Conservation (phyloP, 2,113 vertebrate genomes). For the Oryzias curvinotus region DNA sequence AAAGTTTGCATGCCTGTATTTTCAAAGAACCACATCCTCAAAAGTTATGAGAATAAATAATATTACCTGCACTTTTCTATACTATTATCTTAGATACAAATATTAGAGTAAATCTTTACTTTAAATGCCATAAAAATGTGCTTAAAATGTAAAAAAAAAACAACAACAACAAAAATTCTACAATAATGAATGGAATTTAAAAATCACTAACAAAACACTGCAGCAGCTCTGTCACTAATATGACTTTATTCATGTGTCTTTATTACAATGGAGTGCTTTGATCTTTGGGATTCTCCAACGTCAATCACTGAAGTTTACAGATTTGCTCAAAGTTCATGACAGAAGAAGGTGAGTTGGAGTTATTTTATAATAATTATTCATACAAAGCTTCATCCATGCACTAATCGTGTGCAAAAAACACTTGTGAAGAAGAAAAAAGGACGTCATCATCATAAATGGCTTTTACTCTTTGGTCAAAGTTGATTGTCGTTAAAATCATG, state of each 20-base stretch:
- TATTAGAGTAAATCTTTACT: no score
- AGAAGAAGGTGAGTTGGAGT: background rate
- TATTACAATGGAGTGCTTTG: background rate
- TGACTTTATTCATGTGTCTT: no score
- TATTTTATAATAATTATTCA: background rate
- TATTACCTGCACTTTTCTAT: no score
- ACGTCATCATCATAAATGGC: slow-evolving; percentile 34
- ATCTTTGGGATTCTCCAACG: background rate
- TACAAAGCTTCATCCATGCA: background rate
- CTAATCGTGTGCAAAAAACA: background rate
- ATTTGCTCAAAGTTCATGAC: background rate
- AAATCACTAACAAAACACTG: background rate
- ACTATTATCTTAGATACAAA: no score
- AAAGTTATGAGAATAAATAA: no score
- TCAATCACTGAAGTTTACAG: background rate
- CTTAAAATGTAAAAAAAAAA: no score
- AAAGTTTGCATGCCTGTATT: no score
- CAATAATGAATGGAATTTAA: background rate
- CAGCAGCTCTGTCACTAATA: background rate
- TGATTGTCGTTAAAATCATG: slow-evolving; percentile 68
- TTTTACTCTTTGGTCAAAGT: slow-evolving; percentile 67
- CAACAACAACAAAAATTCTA: background rate
- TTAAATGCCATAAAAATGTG: no score
- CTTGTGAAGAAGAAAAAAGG: slow-evolving; percentile 33
- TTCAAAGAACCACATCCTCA: no score